Conservation (phyloP, 1,140 invertebrate genomes). For the Pogonognathellus flavescens region DNA sequence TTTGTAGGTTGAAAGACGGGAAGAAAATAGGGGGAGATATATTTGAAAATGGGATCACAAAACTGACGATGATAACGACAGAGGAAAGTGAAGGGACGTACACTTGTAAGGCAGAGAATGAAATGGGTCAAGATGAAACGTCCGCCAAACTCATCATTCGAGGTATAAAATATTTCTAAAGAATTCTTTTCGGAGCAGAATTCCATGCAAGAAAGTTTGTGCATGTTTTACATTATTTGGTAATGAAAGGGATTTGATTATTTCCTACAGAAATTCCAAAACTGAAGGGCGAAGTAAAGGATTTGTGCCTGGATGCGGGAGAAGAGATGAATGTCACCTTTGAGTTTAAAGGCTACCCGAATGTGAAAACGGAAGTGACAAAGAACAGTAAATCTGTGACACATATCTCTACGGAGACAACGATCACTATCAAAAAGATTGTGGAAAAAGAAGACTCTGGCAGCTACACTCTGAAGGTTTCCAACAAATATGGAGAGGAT, state of each 20-base stretch:
- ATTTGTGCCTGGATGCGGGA: neutral
- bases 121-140: slow-evolving; percentile 82
- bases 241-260: neutral
- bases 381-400: neutral
- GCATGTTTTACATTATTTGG: slow-evolving; percentile 10
- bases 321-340: neutral
- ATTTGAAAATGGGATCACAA: slow-evolving; percentile 81
- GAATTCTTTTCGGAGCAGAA: slow-evolving; percentile 60
- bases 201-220: slow-evolving; percentile 74
- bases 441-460: slow-evolving; percentile 41
- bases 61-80: slow-evolving; percentile 78
- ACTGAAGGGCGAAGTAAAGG: neutral
- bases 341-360: neutral
- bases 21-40: slow-evolving; percentile 72
- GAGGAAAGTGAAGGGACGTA: slow-evolving; percentile 75
- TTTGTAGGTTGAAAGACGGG: slow-evolving; percentile 71
- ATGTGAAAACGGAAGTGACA: slow-evolving; percentile 14
- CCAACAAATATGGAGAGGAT: slow-evolving; percentile 1
- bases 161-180: slow-evolving; percentile 69
- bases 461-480: neutral
- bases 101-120: slow-evolving; percentile 71
- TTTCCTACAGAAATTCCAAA: neutral
- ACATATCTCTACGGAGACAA: neutral
- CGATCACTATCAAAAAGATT: neutral
- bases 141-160: slow-evolving; percentile 85